These are phyloP conservation scores for Cynopterus sphinx DNA, from an alignment of 2,797 vertebrate species.

Conservation along the genomic window DNA sequence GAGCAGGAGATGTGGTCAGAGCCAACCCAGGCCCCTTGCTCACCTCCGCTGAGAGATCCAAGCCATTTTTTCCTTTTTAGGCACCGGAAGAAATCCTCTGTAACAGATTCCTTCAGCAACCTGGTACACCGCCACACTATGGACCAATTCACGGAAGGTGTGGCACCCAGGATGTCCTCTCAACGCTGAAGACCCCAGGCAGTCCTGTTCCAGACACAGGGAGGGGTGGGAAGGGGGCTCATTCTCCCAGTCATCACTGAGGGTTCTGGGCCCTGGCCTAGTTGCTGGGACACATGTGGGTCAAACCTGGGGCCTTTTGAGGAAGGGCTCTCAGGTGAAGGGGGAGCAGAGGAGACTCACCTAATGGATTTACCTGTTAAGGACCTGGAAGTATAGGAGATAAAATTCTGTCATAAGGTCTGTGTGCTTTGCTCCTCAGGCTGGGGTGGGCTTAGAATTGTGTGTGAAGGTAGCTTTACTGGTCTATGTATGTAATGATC, in stretches of 20 bases:
- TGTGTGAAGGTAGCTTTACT: background rate
- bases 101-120: slow-evolving; percentile 90
- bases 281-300: background rate
- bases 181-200: background rate
- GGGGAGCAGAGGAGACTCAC: background rate
- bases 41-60: background rate
- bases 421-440: background rate
- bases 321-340: background rate
- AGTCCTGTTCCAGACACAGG: background rate
- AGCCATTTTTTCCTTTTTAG: slow-evolving; percentile 81
- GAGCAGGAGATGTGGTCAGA: background rate
- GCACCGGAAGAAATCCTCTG: slow-evolving; percentile 93
- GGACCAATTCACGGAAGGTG: slow-evolving; percentile 95
- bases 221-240: background rate
- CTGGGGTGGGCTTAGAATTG: background rate
- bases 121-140: slow-evolving; percentile 87
- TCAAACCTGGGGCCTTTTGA: background rate
- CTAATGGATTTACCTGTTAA: background rate
- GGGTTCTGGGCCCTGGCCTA: background rate
- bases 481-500: no score
- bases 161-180: background rate
- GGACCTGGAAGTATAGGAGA: background rate
- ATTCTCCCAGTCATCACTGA: background rate
- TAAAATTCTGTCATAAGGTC: background rate
- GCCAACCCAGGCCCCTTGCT: background rate